Percentiles rank a stretch among this genome's conserved stretches.
phyloP scores from a whole-genome alignment of 2,797 vertebrate species.

The Scomberomorus guttatus region DNA sequence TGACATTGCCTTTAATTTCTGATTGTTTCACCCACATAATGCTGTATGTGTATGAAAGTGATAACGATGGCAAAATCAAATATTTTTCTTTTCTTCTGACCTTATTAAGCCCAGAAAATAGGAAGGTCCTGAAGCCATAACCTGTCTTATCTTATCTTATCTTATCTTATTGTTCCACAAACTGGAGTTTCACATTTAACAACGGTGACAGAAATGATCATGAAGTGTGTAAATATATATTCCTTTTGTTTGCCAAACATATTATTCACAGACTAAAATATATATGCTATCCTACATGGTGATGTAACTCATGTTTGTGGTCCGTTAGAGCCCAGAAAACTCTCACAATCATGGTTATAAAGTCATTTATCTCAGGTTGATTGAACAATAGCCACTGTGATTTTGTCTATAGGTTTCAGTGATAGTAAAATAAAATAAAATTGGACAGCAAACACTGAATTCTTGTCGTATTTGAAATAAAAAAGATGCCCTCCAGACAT shows the following conservation, averaged over 20 bases:
- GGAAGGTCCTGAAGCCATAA: too few species aligned
- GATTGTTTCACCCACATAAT: not conserved
- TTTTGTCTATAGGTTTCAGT: not conserved
- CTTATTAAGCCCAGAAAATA: too few species aligned
- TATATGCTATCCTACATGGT: too few species aligned
- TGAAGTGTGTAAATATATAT: not conserved
- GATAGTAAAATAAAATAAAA: not conserved
- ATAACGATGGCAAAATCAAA: not conserved
- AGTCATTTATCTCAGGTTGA: too few species aligned
- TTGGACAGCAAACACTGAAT: not conserved
- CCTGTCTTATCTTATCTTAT: too few species aligned
- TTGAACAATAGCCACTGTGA: too few species aligned
- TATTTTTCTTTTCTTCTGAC: not conserved
- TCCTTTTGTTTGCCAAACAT: not conserved
- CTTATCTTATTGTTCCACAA: too few species aligned
- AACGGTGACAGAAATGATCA: not conserved
- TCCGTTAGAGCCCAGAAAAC: not conserved
- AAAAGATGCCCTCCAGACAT: not conserved
- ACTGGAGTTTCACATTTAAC: not conserved
- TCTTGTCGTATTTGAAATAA: not conserved
- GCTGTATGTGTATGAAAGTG: not conserved
- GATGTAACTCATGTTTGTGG: not conserved
- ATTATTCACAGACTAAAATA: not conserved
- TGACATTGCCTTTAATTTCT: not conserved
- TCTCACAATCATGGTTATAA: not conserved